Conservation (phyloP, 1,140 invertebrate genomes). For the Ceratina japonica region DNA sequence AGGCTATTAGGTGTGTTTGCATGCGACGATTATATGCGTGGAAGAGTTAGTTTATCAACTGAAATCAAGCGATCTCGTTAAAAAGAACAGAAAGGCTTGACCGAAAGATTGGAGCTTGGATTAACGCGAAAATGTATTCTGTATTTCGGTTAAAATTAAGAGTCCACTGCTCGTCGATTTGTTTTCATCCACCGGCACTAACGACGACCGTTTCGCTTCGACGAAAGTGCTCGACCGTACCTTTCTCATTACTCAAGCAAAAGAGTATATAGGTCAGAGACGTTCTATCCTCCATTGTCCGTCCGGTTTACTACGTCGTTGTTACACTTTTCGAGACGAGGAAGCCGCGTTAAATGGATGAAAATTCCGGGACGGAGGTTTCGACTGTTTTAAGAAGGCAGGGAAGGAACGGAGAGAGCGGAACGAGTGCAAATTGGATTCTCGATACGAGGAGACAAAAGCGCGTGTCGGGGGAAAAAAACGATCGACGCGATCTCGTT, state of each 20-base stretch:
- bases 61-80: too few species aligned
- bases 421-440: constrained; percentile 24
- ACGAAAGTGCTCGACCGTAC: constrained; percentile 31
- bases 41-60: too few species aligned
- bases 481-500: neutral
- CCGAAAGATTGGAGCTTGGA: too few species aligned
- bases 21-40: too few species aligned
- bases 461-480: neutral
- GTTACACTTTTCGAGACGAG: constrained; percentile 1
- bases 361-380: constrained; percentile 24
- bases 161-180: constrained; percentile 8
- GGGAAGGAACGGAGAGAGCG: neutral
- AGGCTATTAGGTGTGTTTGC: too few species aligned
- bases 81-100: too few species aligned
- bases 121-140: neutral
- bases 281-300: constrained; percentile 31
- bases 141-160: constrained; percentile 11
- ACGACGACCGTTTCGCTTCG: constrained; percentile 18
- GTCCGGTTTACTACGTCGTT: constrained; percentile 14
- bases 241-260: constrained; percentile 44
- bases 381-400: constrained; percentile 28
- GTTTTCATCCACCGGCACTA: neutral
- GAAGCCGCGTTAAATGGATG: constrained; percentile 35
- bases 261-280: constrained; percentile 43
- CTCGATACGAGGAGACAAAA: neutral